Evolutionary conservation across 1,140 invertebrate species (phyloP), one percentile per base, ranked within the genome.

Genomic region (Drosophila setifemur): DNA sequence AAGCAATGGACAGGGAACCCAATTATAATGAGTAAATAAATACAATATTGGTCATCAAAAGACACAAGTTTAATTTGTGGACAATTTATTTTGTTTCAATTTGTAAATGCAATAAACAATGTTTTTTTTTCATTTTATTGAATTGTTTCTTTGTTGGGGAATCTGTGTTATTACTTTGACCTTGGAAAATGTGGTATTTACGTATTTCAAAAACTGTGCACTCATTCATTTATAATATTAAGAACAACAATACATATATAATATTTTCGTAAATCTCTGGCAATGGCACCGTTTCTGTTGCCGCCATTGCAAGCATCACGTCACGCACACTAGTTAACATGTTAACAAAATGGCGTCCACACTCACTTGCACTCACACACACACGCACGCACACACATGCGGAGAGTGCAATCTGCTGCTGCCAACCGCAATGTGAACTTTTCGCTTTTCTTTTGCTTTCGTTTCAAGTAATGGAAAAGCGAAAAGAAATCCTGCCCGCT

Each of bases 401-500:
- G 33, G 25, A 31, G 19, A 48, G 31, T 76, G 63, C 63, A 83
- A 58, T 55, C 69, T 58, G 58, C 55, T 58, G 58, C 55, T 76
- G 77, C 77, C 77, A 83, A 74, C 67, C 73, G 66, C 70, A 79
- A 58, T 57, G 43, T 42, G 40, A 73, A 73, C 71, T 63, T 83
- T 82, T 44, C 31, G 40, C 33, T 53, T 76, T 52, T 25, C 19
- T n/a, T 29, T 18, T 37, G 48, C 55, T 64, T 48, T 40, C 49
- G 37, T 48, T 75, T 37, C 28, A 39, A 66, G 58, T 47, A 67
- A 57, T 50, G 53, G 35, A 54, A 43, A 37, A 58, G 35, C 11
- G 37, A 47, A 55, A 77, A 57, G 52, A 77, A 77, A 74, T 54
- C 58, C 39, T 49, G 49, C 57, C 37, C 54, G 57, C 58, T 73